Base-by-base conservation (phyloP, 2,113 vertebrate genomes). In the Puffinus mauretanicus region DNA sequence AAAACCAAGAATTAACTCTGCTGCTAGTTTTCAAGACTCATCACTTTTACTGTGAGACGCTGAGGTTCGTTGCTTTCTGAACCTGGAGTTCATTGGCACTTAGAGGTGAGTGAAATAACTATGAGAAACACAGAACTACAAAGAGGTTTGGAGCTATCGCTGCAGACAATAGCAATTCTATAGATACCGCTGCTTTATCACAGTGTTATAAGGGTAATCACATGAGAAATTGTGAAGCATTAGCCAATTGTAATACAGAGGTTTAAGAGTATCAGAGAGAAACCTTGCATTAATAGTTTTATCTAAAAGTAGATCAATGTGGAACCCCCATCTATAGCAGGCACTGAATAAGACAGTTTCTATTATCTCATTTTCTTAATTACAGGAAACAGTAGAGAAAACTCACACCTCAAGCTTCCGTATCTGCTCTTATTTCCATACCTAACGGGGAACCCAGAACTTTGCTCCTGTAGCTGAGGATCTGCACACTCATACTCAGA, bases 291-390 rank as follows among this genome's bases (percentile, higher is more conserved):
- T 76, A 94, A 76, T 16, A 75, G 44, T 82, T 89, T 82, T 77
- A 87, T 38, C 54, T 93, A 84, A 82, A 93, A 94, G 93, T 22
- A 96, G 89, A 86, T 64, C 81, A 89, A 47, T 1, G 75, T 51
- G 83, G 88, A 94, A 86, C 26, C 62, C 60, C 67, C 3, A 0
- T 67, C 66, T 85, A 64, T 8, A 89, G 83, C 54, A 94, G 61
- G 40, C 67, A 60, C 36, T 38, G 49, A 25, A 6, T 30, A 38
- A 94, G 60, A 79, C 88, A 85, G 82, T 80, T 89, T 77, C 86
- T 89, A 80, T 94, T 82, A 86, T 90, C 86, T 95, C 42, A 54
- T 70, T 95, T 94, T 79, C 78, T 61, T 95, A 93, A 95, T 93
- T 94, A 95, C 73, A 94, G 87, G 86, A 95, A 95, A 96, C 57